Percentiles rank a stretch among this genome's conserved stretches.
phyloP scores from a whole-genome alignment of 2,113 vertebrate genomes.

The Equus quagga region DNA sequence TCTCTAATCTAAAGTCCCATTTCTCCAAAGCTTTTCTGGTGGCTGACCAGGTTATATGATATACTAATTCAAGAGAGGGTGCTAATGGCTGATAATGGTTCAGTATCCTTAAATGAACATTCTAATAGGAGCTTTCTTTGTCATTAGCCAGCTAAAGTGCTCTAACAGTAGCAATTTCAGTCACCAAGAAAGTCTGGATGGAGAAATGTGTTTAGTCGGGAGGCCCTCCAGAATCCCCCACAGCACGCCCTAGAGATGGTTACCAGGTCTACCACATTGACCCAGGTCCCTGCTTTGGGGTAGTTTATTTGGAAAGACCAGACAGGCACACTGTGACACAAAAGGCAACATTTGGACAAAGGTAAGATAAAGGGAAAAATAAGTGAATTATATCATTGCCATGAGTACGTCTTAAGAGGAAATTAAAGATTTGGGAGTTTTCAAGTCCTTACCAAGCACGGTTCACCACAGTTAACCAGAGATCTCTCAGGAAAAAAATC shows the following conservation, averaged over 20 bases:
- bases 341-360: slow-evolving; percentile 4
- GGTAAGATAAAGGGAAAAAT: not conserved
- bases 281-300: not conserved
- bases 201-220: slow-evolving; percentile 46
- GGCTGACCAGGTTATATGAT: slow-evolving; percentile 57
- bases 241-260: not conserved
- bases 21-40: slow-evolving; percentile 66
- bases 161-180: slow-evolving; percentile 76
- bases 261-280: not conserved
- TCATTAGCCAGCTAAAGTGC: slow-evolving; percentile 75
- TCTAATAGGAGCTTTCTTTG: slow-evolving; percentile 75
- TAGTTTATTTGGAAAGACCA: not conserved
- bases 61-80: slow-evolving; percentile 56
- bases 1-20: not conserved
- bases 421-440: not conserved
- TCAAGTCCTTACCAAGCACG: not conserved
- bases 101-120: slow-evolving; percentile 69
- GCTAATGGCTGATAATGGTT: slow-evolving; percentile 72
- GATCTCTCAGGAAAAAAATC: not conserved
- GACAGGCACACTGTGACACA: not conserved
- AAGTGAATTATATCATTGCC: not conserved
- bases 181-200: slow-evolving; percentile 37
- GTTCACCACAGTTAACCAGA: not conserved
- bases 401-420: not conserved
- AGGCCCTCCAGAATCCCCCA: not conserved